Base-by-base conservation (phyloP, 1,140 invertebrate genomes). In the Achroia grisella region DNA sequence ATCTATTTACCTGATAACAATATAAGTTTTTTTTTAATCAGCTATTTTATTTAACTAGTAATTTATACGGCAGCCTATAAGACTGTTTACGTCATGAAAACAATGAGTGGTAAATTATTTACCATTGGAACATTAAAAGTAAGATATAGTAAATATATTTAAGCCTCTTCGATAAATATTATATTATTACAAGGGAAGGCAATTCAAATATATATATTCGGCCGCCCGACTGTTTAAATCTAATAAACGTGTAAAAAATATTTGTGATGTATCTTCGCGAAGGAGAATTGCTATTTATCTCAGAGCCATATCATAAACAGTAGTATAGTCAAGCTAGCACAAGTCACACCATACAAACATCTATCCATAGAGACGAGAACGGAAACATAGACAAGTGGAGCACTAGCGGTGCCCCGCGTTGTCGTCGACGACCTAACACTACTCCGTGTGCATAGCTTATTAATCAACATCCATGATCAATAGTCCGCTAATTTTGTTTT, bases 1-100 rank as follows among this genome's bases (percentile, higher is more conserved):
- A 75, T 83, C 77, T 84, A 84, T 75, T 71, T 70, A 79, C 60
- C 63, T 68, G 74, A 73, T 78, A 78, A 82, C 62, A 72, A 64
- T 75, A 56, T 59, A 69, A 54, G 35, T 45, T 58, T 40, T 47
- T 45, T 48, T 59, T 68, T 55, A 67, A 48, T 64, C 69, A 65
- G 58, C 73, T 78, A 82, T 76, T n/a, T 67, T 66, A 59, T 52
- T 60, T 31, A 47, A 55, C 65, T 77, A 75, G 67, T 61, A 36
- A 15, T 28, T 2, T 57, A 55, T 52, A 54, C 40, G 33, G 50
- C 56, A 47, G 50, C 31, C 70, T 66, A 68, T 66, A 71, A 48
- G 29, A 72, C 71, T 81, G 71, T 72, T 71, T 73, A 73, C 36
- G 45, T 31, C 46, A 66, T 57, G 39, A 50, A 48, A 37, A 10